Evolutionary conservation across 2,888 invertebrate genomes (phyloP).

Genomic region (Gryllus longicercus): DNA sequence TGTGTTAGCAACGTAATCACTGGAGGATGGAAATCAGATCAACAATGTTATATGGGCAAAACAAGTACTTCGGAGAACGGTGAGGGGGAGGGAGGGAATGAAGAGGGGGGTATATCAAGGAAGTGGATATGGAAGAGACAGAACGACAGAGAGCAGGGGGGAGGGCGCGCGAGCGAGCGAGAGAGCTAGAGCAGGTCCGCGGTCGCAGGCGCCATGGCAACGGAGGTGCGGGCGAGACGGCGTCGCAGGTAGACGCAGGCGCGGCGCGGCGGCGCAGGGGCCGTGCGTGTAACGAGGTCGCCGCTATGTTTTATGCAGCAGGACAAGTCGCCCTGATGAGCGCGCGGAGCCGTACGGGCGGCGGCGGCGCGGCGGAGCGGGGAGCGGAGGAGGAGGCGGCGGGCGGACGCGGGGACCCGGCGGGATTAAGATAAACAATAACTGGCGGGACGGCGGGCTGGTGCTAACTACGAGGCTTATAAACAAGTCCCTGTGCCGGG

Average conservation of each 20-base stretch:
- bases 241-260: not conserved
- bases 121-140: too few species aligned
- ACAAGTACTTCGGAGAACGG: too few species aligned
- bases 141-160: too few species aligned
- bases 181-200: too few species aligned
- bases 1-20: too few species aligned
- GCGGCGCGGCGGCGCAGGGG: not conserved
- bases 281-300: not conserved
- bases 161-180: too few species aligned
- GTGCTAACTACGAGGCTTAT: slow-evolving; percentile 7
- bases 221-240: not conserved
- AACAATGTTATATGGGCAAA: too few species aligned
- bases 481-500: slow-evolving; percentile 17
- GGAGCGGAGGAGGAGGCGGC: not conserved
- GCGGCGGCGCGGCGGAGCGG: not conserved
- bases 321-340: slow-evolving; percentile 17
- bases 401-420: not conserved
- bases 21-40: too few species aligned
- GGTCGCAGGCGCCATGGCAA: not conserved
- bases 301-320: slow-evolving; percentile 7
- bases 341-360: not conserved
- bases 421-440: slow-evolving; percentile 17
- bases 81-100: too few species aligned
- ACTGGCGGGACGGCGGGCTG: not conserved
- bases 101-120: too few species aligned